Conservation (phyloP, 1,140 invertebrate genomes). For the Dysdera silvatica region DNA sequence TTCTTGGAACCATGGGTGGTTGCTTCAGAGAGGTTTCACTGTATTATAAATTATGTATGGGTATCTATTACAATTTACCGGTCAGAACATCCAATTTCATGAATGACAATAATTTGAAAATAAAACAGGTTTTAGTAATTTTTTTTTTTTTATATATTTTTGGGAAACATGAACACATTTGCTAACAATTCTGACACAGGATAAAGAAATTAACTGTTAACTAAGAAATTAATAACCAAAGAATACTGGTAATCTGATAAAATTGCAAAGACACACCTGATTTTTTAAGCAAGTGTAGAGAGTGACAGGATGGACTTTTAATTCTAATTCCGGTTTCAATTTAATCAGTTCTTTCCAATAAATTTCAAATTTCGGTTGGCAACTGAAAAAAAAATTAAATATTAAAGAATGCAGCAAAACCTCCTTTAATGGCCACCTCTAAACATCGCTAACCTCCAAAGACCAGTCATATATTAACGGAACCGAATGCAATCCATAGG, state of each 20-base stretch:
- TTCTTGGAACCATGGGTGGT: too few relatives aligned
- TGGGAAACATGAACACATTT: background rate
- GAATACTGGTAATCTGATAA: background rate
- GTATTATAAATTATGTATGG: too few relatives aligned
- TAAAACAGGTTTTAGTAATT: too few relatives aligned
- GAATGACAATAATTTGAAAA: too few relatives aligned
- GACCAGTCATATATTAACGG: too few relatives aligned
- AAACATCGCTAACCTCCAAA: too few relatives aligned
- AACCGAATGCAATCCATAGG: too few relatives aligned
- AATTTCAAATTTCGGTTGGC: conserved; percentile 15
- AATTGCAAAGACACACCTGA: conserved; percentile 10
- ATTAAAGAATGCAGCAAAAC: too few relatives aligned
- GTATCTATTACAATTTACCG: too few relatives aligned
- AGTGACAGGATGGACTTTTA: conserved; percentile 6
- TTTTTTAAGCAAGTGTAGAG: conserved; percentile 20
- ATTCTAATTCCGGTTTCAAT: conserved; percentile 11
- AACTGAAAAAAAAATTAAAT: background rate
- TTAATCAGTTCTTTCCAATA: conserved; percentile 12
- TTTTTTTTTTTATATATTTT: conserved; percentile 8
- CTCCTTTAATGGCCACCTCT: too few relatives aligned
- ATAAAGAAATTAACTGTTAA: conserved; percentile 2
- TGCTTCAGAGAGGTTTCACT: too few relatives aligned
- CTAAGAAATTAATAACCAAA: background rate
- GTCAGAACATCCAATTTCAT: too few relatives aligned
- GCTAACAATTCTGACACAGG: background rate